These are phyloP conservation scores for Florisuga fusca DNA, from an alignment of 2,797 vertebrate genomes.

Conservation along the genomic window DNA sequence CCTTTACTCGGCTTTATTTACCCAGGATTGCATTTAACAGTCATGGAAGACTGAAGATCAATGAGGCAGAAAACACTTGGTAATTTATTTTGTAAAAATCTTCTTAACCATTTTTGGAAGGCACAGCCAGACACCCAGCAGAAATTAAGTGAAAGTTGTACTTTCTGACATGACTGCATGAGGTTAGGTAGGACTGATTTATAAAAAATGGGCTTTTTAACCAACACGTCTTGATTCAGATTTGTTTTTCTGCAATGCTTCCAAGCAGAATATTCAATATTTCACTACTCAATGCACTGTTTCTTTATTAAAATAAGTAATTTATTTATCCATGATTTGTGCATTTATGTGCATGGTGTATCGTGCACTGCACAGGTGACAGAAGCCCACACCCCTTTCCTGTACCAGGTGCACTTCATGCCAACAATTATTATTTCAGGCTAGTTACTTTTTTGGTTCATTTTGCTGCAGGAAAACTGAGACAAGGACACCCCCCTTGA, in stretches of 20 bases:
- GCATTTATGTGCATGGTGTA: neutral
- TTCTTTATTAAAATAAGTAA: neutral
- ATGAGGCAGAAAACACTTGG: slow-evolving; percentile 81
- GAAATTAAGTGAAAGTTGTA: neutral
- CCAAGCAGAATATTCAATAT: neutral
- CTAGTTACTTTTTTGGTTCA: neutral
- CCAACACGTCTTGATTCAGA: neutral
- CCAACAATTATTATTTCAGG: slow-evolving; percentile 23
- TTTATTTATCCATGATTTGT: neutral
- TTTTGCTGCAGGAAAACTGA: neutral
- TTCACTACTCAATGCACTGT: neutral
- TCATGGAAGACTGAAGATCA: slow-evolving; percentile 83
- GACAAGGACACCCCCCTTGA: no score
- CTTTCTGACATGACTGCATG: neutral
- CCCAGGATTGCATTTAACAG: slow-evolving; percentile 70
- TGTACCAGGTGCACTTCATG: neutral
- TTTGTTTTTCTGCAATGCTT: neutral
- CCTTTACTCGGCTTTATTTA: neutral
- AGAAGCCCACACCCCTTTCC: neutral
- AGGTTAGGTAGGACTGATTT: neutral
- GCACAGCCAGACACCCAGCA: neutral
- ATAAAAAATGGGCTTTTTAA: neutral
- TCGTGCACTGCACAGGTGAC: neutral
- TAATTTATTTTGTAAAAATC: slow-evolving; percentile 74
- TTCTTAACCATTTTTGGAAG: neutral